phyloP scores from a whole-genome alignment of 2,888 invertebrate genomes.

The Caenorhabditis drosophilae region DNA sequence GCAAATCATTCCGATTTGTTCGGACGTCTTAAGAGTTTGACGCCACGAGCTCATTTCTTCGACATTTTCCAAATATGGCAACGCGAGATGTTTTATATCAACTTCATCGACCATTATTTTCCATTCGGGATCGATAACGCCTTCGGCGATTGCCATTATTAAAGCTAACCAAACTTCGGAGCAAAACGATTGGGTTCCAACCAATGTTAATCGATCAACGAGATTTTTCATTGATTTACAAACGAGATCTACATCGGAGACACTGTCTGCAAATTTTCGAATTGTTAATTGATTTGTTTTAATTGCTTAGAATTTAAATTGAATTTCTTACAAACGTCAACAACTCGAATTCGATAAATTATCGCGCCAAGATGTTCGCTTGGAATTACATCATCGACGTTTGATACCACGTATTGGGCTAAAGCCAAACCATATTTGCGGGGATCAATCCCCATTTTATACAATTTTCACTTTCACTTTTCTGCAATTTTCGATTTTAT shows the following conservation, averaged over 20 bases:
- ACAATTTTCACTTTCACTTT: neutral
- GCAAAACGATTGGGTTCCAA: slow-evolving; percentile 12
- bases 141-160: slow-evolving; percentile 12
- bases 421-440: slow-evolving; percentile 18
- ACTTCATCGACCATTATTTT: slow-evolving; percentile 4
- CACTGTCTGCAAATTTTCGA: slow-evolving; percentile 6
- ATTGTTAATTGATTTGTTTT: neutral
- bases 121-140: slow-evolving; percentile 19
- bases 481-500: neutral
- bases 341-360: slow-evolving; percentile 27
- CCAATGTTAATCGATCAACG: slow-evolving; percentile 9
- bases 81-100: slow-evolving; percentile 1
- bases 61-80: neutral
- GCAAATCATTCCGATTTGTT: slow-evolving; percentile 17
- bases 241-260: slow-evolving; percentile 14
- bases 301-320: neutral
- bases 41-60: neutral
- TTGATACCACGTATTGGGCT: slow-evolving; percentile 12
- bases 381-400: neutral
- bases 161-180: slow-evolving; percentile 26
- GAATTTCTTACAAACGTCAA: slow-evolving; percentile 22
- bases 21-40: slow-evolving; percentile 3
- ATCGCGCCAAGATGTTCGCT: slow-evolving; percentile 12
- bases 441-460: slow-evolving; percentile 7
- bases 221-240: slow-evolving; percentile 19